These are phyloP conservation scores for Halocynthia roretzi DNA, from an alignment of 23 tunicate species.

Conservation along the genomic window DNA sequence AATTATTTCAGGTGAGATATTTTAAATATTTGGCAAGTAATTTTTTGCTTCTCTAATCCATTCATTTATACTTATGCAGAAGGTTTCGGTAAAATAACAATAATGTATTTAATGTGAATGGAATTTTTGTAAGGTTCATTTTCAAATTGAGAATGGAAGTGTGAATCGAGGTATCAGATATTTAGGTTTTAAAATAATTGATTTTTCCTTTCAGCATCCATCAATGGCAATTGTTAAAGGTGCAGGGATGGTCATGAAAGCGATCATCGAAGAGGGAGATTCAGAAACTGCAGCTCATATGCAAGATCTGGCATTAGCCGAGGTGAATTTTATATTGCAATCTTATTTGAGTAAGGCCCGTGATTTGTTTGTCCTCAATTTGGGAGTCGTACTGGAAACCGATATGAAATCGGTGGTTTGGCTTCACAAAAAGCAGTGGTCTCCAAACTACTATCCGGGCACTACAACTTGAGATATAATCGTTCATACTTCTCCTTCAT, in stretches of 20 bases:
- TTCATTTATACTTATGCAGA: neutral
- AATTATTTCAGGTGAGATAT: conserved; percentile 68
- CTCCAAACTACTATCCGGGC: too few species aligned
- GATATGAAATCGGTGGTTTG: too few species aligned
- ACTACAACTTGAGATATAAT: too few species aligned
- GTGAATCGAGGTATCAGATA: neutral
- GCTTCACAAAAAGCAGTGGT: too few species aligned
- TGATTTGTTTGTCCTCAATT: too few species aligned
- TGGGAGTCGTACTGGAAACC: too few species aligned
- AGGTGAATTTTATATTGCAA: conserved; percentile 30
- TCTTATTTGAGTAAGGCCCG: too few species aligned
- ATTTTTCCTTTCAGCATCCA: conserved; percentile 73
- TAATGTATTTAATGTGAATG: neutral
- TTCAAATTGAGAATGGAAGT: neutral
- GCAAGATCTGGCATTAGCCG: conserved; percentile 92
- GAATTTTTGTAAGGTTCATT: neutral
- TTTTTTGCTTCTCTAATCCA: too few species aligned
- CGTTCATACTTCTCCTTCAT: too few species aligned
- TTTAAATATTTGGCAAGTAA: too few species aligned
- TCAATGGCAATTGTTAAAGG: conserved; percentile 97
- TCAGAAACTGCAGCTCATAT: conserved; percentile 85
- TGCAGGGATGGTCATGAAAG: conserved; percentile 98
- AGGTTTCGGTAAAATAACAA: neutral
- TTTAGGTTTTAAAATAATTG: neutral
- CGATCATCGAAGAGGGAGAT: conserved; percentile 93